phyloP scores from a whole-genome alignment of 2,797 vertebrate species.

The Eleutherodactylus coqui region DNA sequence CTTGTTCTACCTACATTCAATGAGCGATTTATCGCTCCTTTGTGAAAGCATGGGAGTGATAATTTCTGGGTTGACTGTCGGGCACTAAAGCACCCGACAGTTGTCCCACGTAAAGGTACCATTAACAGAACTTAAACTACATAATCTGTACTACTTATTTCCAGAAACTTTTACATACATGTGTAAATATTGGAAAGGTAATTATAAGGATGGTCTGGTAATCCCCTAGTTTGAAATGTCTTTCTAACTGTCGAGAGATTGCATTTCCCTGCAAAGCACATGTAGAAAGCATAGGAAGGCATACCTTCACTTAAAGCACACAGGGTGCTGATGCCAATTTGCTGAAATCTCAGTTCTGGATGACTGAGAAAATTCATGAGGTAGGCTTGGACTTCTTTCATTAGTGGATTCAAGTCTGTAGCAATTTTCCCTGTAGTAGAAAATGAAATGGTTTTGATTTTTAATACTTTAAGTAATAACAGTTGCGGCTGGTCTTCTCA shows the following conservation, averaged over 20 bases:
- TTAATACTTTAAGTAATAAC: not conserved
- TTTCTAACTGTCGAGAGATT: not conserved
- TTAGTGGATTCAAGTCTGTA: conserved; percentile 64
- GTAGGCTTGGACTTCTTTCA: conserved; percentile 67
- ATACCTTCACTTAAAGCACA: conserved; percentile 70
- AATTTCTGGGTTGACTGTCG: too few species aligned
- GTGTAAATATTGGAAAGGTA: too few species aligned
- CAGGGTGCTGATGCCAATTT: conserved; percentile 69
- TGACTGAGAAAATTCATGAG: conserved; percentile 70
- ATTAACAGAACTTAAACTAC: too few species aligned
- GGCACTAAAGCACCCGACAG: too few species aligned
- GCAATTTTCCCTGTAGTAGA: conserved; percentile 65
- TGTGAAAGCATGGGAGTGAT: too few species aligned
- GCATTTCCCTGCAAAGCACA: not conserved
- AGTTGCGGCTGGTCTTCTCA: not conserved
- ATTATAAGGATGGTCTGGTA: too few species aligned
- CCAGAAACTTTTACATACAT: too few species aligned
- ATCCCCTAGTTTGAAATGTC: too few species aligned
- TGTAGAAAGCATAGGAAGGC: not conserved
- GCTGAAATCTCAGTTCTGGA: conserved; percentile 72
- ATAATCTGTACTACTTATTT: too few species aligned
- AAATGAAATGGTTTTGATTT: not conserved
- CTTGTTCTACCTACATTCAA: too few species aligned
- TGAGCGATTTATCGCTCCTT: too few species aligned
- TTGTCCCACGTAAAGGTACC: too few species aligned